Percentiles rank a stretch among this genome's conserved stretches.
phyloP scores from a whole-genome alignment of 37 sponge, comb jelly and placozoan genomes.

The Lycopodina hypogea region DNA sequence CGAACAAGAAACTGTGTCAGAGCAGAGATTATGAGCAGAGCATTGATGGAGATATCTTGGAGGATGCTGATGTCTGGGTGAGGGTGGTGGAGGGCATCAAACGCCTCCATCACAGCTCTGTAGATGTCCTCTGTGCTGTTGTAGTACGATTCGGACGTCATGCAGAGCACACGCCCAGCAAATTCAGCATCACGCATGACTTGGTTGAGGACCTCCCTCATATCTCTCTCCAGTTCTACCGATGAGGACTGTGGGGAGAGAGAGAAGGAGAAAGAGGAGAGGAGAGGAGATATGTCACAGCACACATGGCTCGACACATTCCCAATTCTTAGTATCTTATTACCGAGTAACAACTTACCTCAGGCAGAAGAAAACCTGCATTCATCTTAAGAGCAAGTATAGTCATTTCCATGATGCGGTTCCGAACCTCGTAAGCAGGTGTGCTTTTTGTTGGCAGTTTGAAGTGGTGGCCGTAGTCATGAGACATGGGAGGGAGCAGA shows the following conservation, averaged over 20 bases:
- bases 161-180: slow-evolving; percentile 29
- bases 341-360: slow-evolving; percentile 23
- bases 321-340: no score
- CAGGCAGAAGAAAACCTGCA: slow-evolving; percentile 56
- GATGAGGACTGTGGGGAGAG: slow-evolving; percentile 29
- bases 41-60: slow-evolving; percentile 28
- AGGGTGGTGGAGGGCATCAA: slow-evolving; percentile 11
- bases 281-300: not conserved
- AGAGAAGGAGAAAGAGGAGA: not conserved
- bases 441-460: not conserved
- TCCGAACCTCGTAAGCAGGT: not conserved
- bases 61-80: not conserved
- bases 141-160: slow-evolving; percentile 10
- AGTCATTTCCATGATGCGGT: slow-evolving; percentile 20
- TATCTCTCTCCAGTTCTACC: slow-evolving; percentile 39
- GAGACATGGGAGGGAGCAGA: slow-evolving; percentile 45
- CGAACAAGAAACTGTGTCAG: slow-evolving; percentile 39
- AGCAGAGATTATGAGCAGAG: slow-evolving; percentile 42
- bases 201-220: slow-evolving; percentile 19
- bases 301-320: no score
- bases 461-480: not conserved
- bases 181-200: slow-evolving; percentile 45
- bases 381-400: slow-evolving; percentile 33
- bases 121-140: slow-evolving; percentile 18
- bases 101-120: slow-evolving; percentile 33